Evolutionary conservation across 2,113 vertebrate species (phyloP), one percentile per base, ranked within the genome.

Genomic region (Phaethon lepturus): DNA sequence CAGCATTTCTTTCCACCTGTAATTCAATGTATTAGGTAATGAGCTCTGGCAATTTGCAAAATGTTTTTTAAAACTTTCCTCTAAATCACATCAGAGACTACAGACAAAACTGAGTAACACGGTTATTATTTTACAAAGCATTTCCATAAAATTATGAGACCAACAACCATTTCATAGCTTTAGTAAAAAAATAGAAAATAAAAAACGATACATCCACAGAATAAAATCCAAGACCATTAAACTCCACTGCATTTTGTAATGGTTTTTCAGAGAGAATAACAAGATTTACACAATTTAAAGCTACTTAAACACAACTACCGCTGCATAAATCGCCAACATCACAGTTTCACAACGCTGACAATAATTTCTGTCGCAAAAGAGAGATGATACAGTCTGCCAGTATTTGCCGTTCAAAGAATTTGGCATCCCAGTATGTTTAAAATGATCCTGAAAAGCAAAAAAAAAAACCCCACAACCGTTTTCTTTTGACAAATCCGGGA

Each of bases 1-100:
- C 81, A 52, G 42, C 77, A 84, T 80, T 81, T 76, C 59, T 74
- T 93, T 88, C 92, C 80, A 82, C 88, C 82, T 90, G 50, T 77
- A 96, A 85, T 93, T 86, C 88, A 95, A 16, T 24, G 68, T 52
- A 95, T 66, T 93, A 95, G 93, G 95, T 95, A 95, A 64, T 66
- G 72, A 97, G 74, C 90, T 95, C n/a, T 72, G 69, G 53, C 84
- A 88, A 78, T 96, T 86, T 94, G 79, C 69, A 92, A 93, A 93
- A 93, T 69, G 68, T 35, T 55, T 91, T 74, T 88, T 88, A 60
- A 91, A 95, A 76, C 86, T 96, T 93, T 71, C 72, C 81, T 85
- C 62, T 97, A 91, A 96, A 95, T 94, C 33, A 82, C 69, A 94
- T 81, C 82, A 91, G 82, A 96, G 59, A 85, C 82, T 82, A 59